Conservation (phyloP, 2,113 vertebrate genomes). For the Butorides virescens region DNA sequence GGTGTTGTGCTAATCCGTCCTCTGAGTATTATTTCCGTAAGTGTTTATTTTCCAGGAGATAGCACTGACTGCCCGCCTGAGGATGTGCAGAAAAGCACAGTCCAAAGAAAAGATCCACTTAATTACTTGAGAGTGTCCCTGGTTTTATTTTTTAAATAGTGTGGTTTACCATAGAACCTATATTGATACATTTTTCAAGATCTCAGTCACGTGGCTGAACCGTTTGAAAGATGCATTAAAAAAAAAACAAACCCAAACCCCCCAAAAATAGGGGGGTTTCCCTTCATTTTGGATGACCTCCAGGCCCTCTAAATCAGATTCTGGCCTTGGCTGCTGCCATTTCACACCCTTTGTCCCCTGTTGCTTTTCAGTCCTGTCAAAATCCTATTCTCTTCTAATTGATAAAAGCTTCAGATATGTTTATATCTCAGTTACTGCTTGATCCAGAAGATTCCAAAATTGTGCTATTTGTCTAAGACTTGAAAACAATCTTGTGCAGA, state of each 20-base stretch:
- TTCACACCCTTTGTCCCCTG: background rate
- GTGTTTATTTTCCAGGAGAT: background rate
- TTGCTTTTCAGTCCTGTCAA: background rate
- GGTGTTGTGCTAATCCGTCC: background rate
- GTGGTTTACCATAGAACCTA: background rate
- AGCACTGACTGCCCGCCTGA: background rate
- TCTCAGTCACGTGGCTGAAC: background rate
- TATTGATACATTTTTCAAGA: background rate
- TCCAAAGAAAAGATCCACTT: background rate
- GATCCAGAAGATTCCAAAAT: background rate
- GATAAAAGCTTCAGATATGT: background rate
- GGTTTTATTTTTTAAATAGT: background rate
- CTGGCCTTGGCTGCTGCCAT: background rate
- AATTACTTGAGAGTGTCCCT: background rate
- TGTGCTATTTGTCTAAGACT: background rate
- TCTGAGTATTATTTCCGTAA: background rate
- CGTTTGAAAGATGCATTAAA: background rate
- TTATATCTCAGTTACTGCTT: background rate
- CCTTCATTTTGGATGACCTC: background rate
- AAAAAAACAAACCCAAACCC: background rate
- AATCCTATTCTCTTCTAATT: background rate
- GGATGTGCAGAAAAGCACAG: background rate
- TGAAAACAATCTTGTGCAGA: background rate
- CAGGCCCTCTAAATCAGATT: background rate
- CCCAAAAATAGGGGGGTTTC: rapidly evolving